phyloP scores from a whole-genome alignment of 2,113 vertebrate species.

The Morone saxatilis region DNA sequence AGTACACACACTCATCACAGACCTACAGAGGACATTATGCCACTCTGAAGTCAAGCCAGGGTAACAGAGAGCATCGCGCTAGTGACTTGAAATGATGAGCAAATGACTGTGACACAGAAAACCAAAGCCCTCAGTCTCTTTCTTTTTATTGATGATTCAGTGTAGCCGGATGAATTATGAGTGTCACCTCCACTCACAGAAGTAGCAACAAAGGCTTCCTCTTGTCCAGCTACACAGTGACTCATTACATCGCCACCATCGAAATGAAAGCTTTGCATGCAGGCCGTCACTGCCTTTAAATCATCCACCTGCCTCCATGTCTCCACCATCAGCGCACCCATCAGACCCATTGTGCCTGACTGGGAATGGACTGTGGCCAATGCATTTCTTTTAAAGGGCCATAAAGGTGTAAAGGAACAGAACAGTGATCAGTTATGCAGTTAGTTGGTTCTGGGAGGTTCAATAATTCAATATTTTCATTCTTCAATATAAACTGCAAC shows the following conservation, averaged over 20 bases:
- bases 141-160: constrained; percentile 56
- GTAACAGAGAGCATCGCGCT: constrained; percentile 27
- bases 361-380: background rate
- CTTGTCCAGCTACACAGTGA: constrained; percentile 36
- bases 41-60: constrained; percentile 46
- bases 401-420: background rate
- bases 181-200: constrained; percentile 33
- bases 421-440: background rate
- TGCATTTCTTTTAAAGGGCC: background rate
- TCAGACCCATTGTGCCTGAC: background rate
- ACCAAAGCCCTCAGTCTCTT: constrained; percentile 41
- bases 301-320: constrained; percentile 49
- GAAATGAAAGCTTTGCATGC: constrained; percentile 20
- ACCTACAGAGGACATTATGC: constrained; percentile 37
- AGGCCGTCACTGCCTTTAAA: constrained; percentile 19
- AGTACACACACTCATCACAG: constrained; percentile 51
- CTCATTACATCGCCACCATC: constrained; percentile 44
- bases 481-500: background rate
- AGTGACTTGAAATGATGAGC: constrained; percentile 48
- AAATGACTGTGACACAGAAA: constrained; percentile 49
- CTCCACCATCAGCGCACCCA: background rate
- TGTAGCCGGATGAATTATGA: constrained; percentile 40
- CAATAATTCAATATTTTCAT: background rate
- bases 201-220: constrained; percentile 19
- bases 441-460: background rate